A percentile compares a stretch with the other conserved stretches of the same genome.
These are phyloP conservation scores for Irena cyanogastra DNA, from an alignment of 2,113 vertebrate species.

Conservation along the genomic window DNA sequence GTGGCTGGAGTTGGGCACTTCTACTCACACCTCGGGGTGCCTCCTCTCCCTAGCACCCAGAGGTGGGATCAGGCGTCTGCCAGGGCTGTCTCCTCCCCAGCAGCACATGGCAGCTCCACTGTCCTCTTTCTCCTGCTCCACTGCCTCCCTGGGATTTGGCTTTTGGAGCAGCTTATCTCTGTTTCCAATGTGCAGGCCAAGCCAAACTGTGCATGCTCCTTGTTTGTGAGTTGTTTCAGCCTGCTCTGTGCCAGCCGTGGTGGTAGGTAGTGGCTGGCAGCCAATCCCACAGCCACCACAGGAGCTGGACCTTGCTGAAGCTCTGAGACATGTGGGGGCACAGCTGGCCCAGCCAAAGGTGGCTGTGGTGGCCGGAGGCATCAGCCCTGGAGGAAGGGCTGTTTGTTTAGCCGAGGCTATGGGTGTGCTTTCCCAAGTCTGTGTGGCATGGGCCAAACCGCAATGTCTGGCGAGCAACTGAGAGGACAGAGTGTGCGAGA, in stretches of 20 bases:
- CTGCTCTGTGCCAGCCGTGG: not conserved
- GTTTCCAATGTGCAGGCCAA: not conserved
- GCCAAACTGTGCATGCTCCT: not conserved
- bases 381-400: not conserved
- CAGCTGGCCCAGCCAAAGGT: rapidly evolving
- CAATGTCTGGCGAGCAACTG: not conserved
- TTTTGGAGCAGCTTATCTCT: not conserved
- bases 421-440: not conserved
- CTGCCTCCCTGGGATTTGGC: not conserved
- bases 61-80: not conserved
- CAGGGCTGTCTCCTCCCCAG: not conserved
- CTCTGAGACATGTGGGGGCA: not conserved
- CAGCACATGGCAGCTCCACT: rapidly evolving
- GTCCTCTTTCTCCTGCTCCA: not conserved
- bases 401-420: not conserved
- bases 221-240: constrained; percentile 1
- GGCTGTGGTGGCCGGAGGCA: not conserved
- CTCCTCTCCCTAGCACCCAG: not conserved
- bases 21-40: rapidly evolving
- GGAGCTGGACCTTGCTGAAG: not conserved
- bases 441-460: not conserved
- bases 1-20: rapidly evolving
- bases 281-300: not conserved
- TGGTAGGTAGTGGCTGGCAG: not conserved
- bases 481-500: not conserved